A percentile compares a stretch with the other conserved stretches of the same genome.
These are phyloP conservation scores for Tenthredo distinguenda DNA, from an alignment of 2,888 invertebrate genomes.

Conservation along the genomic window DNA sequence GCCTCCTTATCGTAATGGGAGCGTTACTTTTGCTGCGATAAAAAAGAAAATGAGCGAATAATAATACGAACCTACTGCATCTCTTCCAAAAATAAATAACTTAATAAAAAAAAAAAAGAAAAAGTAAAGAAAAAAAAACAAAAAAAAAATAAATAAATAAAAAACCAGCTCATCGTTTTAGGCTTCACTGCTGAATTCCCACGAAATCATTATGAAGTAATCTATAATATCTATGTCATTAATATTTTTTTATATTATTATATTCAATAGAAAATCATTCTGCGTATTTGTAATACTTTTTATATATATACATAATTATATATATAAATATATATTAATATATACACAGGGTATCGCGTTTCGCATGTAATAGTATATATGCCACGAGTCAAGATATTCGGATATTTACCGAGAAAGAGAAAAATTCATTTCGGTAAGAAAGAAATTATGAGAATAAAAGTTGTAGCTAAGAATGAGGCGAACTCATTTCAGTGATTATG, in stretches of 20 bases:
- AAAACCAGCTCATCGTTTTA: conserved; percentile 35
- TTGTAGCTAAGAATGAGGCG: neutral
- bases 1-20: neutral
- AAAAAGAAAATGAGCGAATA: neutral
- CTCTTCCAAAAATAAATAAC: conserved; percentile 33
- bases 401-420: neutral
- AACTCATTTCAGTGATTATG: too few species aligned
- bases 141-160: neutral
- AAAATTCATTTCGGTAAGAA: neutral
- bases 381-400: neutral
- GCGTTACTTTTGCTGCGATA: conserved; percentile 43
- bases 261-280: conserved; percentile 51
- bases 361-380: neutral
- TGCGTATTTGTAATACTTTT: conserved; percentile 53
- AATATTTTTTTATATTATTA: conserved; percentile 59
- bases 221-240: conserved; percentile 37
- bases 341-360: neutral
- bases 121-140: neutral
- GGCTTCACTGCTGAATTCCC: conserved; percentile 45
- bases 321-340: neutral
- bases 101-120: neutral
- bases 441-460: neutral
- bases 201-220: conserved; percentile 28
- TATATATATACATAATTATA: conserved; percentile 39
- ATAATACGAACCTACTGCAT: conserved; percentile 19